phyloP scores from a whole-genome alignment of 1,140 invertebrate genomes.

The Diorhabda sublineata region DNA sequence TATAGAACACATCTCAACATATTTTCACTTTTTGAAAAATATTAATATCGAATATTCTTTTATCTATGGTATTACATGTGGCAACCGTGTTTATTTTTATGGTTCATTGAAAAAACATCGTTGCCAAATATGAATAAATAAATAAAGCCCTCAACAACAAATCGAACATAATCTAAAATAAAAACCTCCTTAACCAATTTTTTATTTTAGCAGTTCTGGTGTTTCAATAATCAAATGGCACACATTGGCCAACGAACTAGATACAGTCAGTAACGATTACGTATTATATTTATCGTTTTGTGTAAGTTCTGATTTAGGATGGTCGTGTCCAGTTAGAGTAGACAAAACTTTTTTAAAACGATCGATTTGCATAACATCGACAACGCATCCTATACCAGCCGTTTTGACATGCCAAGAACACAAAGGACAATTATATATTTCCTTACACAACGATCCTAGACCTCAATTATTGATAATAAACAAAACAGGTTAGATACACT shows the following conservation, averaged over 20 bases:
- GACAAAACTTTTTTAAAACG: constrained; percentile 49
- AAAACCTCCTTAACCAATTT: constrained; percentile 20
- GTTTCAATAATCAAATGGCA: constrained; percentile 52
- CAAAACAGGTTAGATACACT: constrained; percentile 23
- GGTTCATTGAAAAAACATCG: too few relatives aligned
- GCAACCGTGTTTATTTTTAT: too few relatives aligned
- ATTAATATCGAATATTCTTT: too few relatives aligned
- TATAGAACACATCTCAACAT: too few relatives aligned
- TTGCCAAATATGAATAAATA: too few relatives aligned
- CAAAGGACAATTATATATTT: constrained; percentile 56
- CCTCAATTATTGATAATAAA: constrained; percentile 49
- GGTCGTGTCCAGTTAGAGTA: constrained; percentile 55
- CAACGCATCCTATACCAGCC: constrained; percentile 43
- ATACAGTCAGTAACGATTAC: constrained; percentile 37
- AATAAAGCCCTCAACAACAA: too few relatives aligned
- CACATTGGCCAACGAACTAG: constrained; percentile 27
- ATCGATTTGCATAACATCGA: constrained; percentile 46
- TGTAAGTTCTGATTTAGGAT: constrained; percentile 45
- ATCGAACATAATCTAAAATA: too few relatives aligned
- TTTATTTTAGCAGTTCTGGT: constrained; percentile 46
- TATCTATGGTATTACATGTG: too few relatives aligned
- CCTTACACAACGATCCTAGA: constrained; percentile 55
- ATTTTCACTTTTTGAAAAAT: too few relatives aligned
- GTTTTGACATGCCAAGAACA: constrained; percentile 53
- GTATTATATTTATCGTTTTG: constrained; percentile 46